Evolutionary conservation across 2,113 vertebrate genomes (phyloP).

Genomic region (Seriola dumerili): DNA sequence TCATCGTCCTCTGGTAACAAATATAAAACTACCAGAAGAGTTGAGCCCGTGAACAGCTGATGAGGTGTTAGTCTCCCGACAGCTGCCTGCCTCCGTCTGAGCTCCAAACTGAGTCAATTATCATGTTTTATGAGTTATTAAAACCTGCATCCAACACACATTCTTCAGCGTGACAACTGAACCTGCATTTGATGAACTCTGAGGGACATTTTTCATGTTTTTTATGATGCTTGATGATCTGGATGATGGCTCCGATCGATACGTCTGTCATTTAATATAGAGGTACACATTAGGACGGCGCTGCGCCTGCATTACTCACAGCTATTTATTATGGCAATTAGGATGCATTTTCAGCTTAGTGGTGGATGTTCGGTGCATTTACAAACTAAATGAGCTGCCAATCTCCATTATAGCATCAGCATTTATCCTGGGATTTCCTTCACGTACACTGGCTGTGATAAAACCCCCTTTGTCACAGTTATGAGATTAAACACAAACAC

Average conservation of each 20-base stretch:
- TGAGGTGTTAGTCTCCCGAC: not conserved
- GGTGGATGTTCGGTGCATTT: conserved; percentile 56
- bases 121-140: conserved; percentile 62
- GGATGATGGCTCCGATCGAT: conserved; percentile 35
- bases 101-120: conserved; percentile 46
- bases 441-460: conserved; percentile 38
- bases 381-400: conserved; percentile 62
- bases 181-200: conserved; percentile 52
- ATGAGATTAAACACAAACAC: conserved; percentile 58
- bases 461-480: conserved; percentile 48
- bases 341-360: conserved; percentile 50
- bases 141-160: conserved; percentile 24
- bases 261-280: conserved; percentile 28
- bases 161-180: conserved; percentile 33
- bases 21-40: not conserved
- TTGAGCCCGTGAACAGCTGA: not conserved
- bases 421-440: conserved; percentile 56
- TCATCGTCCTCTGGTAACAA: not conserved
- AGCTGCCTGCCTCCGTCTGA: conserved; percentile 26
- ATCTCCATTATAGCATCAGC: conserved; percentile 51
- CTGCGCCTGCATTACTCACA: conserved; percentile 26
- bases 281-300: conserved; percentile 44
- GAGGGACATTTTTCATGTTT: conserved; percentile 34
- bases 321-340: conserved; percentile 64
- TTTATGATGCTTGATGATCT: conserved; percentile 58